These are phyloP conservation scores for Pituophis catenifer DNA, from an alignment of 2,113 vertebrate genomes.

Conservation along the genomic window DNA sequence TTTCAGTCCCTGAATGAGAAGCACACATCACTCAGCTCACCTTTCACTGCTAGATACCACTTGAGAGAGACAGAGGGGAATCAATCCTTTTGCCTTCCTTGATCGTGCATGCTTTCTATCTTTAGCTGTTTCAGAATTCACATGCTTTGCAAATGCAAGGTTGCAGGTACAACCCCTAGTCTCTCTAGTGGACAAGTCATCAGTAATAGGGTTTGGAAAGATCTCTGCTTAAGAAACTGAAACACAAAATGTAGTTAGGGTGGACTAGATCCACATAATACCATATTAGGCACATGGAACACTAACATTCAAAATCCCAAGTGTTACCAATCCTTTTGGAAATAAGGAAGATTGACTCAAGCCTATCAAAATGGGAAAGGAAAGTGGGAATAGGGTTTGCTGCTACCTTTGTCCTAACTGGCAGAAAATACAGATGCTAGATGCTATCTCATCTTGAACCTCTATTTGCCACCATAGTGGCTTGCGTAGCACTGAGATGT, in stretches of 20 bases:
- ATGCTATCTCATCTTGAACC: background rate
- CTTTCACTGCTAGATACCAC: background rate
- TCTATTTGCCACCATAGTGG: background rate
- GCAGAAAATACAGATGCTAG: background rate
- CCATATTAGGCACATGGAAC: background rate
- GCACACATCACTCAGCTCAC: background rate
- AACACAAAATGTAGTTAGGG: background rate
- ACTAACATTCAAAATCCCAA: background rate
- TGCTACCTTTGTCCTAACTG: background rate
- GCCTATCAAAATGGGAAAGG: background rate
- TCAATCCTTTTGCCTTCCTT: background rate
- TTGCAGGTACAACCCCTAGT: background rate
- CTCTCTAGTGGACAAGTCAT: background rate
- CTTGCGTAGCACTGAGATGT: background rate
- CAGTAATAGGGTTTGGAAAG: background rate
- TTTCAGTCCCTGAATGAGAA: background rate
- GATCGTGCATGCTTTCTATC: background rate
- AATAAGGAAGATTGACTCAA: background rate
- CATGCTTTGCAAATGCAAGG: background rate
- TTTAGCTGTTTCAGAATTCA: background rate
- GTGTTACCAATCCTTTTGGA: background rate
- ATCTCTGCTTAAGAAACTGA: background rate
- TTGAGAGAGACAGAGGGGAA: background rate
- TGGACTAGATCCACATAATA: background rate
- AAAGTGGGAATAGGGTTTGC: background rate